Evolutionary conservation across 2,797 vertebrate species (phyloP).

Genomic region (Bucorvus abyssinicus): DNA sequence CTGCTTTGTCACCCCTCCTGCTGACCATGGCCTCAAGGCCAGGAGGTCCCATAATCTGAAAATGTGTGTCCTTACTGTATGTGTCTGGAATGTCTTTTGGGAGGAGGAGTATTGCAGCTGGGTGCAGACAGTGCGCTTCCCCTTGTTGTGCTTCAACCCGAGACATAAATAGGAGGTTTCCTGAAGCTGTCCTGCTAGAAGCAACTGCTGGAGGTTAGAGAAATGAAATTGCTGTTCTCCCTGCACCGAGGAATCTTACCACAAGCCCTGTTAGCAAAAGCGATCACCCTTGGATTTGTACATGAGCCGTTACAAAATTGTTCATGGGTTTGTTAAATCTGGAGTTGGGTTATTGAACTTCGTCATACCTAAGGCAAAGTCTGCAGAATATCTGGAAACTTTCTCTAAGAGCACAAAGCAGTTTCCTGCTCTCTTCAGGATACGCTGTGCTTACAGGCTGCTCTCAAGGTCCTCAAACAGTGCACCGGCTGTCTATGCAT

Average conservation of each 20-base stretch:
- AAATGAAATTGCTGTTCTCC: not conserved
- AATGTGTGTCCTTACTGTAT: not conserved
- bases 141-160: not conserved
- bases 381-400: not conserved
- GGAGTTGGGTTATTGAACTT: not conserved
- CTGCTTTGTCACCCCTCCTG: slow-evolving; percentile 44
- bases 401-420: not conserved
- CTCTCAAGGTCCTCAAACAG: not conserved
- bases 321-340: not conserved
- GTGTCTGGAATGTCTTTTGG: not conserved
- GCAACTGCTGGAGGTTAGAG: not conserved
- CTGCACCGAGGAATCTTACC: not conserved
- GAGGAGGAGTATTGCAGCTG: not conserved
- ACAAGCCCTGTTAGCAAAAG: not conserved
- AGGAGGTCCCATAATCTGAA: slow-evolving; percentile 19
- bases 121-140: not conserved
- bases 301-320: not conserved
- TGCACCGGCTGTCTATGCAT: not conserved
- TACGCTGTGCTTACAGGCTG: not conserved
- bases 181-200: not conserved
- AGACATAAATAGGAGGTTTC: not conserved
- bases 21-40: slow-evolving; percentile 29
- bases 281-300: not conserved
- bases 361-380: not conserved
- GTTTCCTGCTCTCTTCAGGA: not conserved